Conservation (phyloP, 2,888 invertebrate genomes). For the Phortica magna region DNA sequence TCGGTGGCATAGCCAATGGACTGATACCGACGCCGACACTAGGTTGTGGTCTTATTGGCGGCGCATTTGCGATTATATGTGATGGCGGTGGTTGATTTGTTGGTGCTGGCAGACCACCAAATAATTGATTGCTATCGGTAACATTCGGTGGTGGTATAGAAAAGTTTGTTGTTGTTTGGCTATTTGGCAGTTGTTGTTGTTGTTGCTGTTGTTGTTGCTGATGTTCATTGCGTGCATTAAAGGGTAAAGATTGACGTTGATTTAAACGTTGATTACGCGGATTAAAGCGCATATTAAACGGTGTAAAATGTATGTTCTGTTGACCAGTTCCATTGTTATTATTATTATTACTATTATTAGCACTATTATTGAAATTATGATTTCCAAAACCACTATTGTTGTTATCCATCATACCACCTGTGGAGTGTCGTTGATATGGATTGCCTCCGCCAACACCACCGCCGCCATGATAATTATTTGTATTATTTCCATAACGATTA, state of each 20-base stretch:
- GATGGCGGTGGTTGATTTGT: slow-evolving; percentile 49
- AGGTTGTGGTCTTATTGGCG: slow-evolving; percentile 7
- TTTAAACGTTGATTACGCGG: slow-evolving; percentile 62
- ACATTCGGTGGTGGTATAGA: slow-evolving; percentile 17
- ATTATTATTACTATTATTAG: slow-evolving; percentile 56
- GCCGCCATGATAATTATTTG: slow-evolving; percentile 62
- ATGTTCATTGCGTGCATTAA: slow-evolving; percentile 44
- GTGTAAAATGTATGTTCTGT: slow-evolving; percentile 55
- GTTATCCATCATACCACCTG: slow-evolving; percentile 40
- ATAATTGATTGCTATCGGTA: slow-evolving; percentile 52
- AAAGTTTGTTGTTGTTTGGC: slow-evolving; percentile 30
- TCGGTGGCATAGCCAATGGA: slow-evolving; percentile 52
- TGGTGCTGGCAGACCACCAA: slow-evolving; percentile 64
- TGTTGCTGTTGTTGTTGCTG: slow-evolving; percentile 47
- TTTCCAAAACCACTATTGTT: slow-evolving; percentile 52
- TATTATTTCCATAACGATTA: slow-evolving; percentile 65
- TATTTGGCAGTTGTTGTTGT: slow-evolving; percentile 36
- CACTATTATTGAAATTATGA: slow-evolving; percentile 64
- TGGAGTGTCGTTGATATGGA: slow-evolving; percentile 56
- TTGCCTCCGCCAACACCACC: slow-evolving; percentile 48
- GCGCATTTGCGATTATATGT: slow-evolving; percentile 36
- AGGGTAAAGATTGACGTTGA: slow-evolving; percentile 45
- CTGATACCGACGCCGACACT: not conserved
- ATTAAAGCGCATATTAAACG: slow-evolving; percentile 72
- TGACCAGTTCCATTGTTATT: slow-evolving; percentile 42